Evolutionary conservation across 2,113 vertebrate species (phyloP), one percentile per base, ranked within the genome.

Genomic region (Nothoprocta pentlandii): DNA sequence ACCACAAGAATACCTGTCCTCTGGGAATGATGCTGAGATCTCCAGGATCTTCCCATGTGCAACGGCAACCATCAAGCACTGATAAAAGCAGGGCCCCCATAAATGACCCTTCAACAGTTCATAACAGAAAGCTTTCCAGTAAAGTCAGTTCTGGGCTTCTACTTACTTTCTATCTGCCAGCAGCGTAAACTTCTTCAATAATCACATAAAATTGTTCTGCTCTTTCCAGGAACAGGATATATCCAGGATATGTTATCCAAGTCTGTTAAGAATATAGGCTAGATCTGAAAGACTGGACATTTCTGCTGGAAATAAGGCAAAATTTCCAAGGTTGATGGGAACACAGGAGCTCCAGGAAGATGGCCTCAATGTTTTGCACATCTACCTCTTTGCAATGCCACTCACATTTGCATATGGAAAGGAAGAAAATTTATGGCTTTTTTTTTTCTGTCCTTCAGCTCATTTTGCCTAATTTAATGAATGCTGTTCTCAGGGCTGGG

Each of bases 101-200:
- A 95, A 95, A 59, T 26, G 39, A 92, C 49, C 16, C 67, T 71
- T 71, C 61, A 89, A 53, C 46, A 84, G 73, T 41, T 12, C 78
- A 39, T 53, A 91, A 81, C 66, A 85, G 91, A 95, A 87, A 12
- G 26, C 39, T 94, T 94, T 89, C 76, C 92, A 85, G 4, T 12
- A 23, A 87, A 80, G 73, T 68, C 79, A 80, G 77, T 70, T 94
- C 86, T 93, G 89, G 91, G 70, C 77, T 96, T 94, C 67, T 64
- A 12, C 36, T 92, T 91, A 88, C 28, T 77, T 84, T 95, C 85
- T 62, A 91, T 85, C 85, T 95, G 53, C 56, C 90, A 90, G 34
- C 0, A 7, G 17, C 0, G 1, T 68, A 92, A 91, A 83, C 10
- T 58, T 89, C 75, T 46, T 26, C 73, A 86, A 77, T 73, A 82